phyloP scores from a whole-genome alignment of 1,140 invertebrate species.

The Nephila pilipes region DNA sequence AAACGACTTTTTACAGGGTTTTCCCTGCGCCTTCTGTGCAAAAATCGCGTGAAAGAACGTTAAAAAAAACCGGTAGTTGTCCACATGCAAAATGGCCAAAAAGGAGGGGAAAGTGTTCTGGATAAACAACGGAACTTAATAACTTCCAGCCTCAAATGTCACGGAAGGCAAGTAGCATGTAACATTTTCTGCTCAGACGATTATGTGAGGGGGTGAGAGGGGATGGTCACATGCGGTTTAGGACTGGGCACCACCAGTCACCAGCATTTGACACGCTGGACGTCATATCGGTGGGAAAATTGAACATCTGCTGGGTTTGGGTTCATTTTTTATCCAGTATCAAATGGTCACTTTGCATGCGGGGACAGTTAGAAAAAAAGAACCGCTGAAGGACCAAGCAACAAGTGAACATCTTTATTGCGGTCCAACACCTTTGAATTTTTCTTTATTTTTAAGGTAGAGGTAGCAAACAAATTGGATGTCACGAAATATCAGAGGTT shows the following conservation, averaged over 20 bases:
- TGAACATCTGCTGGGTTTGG: conserved; percentile 44
- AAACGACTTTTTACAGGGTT: not conserved
- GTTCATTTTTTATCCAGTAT: not conserved
- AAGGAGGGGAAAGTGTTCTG: not conserved
- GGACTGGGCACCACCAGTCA: conserved; percentile 32
- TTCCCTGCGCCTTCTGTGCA: not conserved
- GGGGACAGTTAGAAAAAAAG: not conserved
- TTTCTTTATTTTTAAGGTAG: not conserved
- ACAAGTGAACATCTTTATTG: conserved; percentile 32
- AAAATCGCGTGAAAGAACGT: conserved; percentile 33
- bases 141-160: conserved; percentile 56
- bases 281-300: conserved; percentile 60
- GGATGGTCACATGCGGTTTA: conserved; percentile 22
- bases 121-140: conserved; percentile 70
- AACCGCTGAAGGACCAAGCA: not conserved
- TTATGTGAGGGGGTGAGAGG: conserved; percentile 4
- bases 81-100: conserved; percentile 29
- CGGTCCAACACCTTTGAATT: not conserved
- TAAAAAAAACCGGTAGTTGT: conserved; percentile 46
- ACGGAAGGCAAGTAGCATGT: conserved; percentile 41
- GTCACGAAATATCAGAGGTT: conserved; percentile 66
- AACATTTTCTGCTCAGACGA: conserved; percentile 41
- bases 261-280: conserved; percentile 42
- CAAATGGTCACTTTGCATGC: conserved; percentile 73
- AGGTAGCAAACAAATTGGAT: not conserved